Percentiles rank a stretch among this genome's conserved stretches.
Conservation (phyloP, 2,797 vertebrate species). For the Rhynchotus rufescens region DNA sequence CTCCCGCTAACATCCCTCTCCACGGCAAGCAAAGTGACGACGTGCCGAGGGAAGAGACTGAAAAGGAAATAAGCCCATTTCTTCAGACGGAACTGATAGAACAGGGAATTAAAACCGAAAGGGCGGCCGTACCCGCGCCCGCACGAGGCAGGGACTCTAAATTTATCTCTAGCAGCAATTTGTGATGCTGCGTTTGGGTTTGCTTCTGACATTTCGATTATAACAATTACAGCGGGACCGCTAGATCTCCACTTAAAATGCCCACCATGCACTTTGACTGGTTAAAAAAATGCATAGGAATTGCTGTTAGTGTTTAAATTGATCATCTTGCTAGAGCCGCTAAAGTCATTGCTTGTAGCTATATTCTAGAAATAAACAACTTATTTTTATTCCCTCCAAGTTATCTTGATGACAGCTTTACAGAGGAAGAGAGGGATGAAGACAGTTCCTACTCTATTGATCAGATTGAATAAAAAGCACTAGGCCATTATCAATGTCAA, state of each 20-base stretch:
- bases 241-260: constrained; percentile 23
- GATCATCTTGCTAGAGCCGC: constrained; percentile 45
- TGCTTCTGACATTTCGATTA: constrained; percentile 69
- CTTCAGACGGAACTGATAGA: background rate
- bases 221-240: constrained; percentile 45
- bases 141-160: background rate
- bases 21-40: background rate
- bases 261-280: constrained; percentile 53
- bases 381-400: constrained; percentile 67
- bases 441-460: constrained; percentile 50
- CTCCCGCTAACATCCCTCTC: background rate
- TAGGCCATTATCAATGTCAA: constrained; percentile 42
- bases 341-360: constrained; percentile 55
- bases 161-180: background rate
- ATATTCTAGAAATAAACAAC: constrained; percentile 45
- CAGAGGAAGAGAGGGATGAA: constrained; percentile 3
- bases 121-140: background rate
- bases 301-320: constrained; percentile 19
- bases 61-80: background rate
- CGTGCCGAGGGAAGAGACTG: background rate
- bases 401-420: constrained; percentile 71
- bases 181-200: constrained; percentile 13
- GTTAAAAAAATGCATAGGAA: background rate
- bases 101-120: background rate
- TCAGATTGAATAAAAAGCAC: constrained; percentile 51